Percentiles rank a stretch among this genome's conserved stretches.
These are phyloP conservation scores for Caenorhabditis afra DNA, from an alignment of 2,888 invertebrate genomes.

Conservation along the genomic window DNA sequence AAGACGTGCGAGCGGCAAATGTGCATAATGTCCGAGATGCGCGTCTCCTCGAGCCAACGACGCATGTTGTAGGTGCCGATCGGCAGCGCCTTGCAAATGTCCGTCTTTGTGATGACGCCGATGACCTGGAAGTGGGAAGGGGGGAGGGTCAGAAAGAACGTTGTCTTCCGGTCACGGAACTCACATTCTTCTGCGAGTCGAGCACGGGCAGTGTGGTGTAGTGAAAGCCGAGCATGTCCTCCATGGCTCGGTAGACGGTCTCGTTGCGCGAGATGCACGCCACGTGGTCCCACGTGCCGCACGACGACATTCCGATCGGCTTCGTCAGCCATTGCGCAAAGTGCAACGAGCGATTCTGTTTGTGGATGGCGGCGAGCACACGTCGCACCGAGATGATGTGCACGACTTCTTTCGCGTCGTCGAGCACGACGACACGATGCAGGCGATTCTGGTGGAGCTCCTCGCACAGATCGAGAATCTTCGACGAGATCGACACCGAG, in stretches of 20 bases:
- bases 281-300: conserved; percentile 68
- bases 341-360: conserved; percentile 68
- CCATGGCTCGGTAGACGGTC: conserved; percentile 56
- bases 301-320: conserved; percentile 58
- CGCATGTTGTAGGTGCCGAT: conserved; percentile 32
- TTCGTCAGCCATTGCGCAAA: conserved; percentile 71
- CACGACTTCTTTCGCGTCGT: conserved; percentile 62
- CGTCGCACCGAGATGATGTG: conserved; percentile 66
- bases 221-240: conserved; percentile 65
- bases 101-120: conserved; percentile 54
- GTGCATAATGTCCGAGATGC: conserved; percentile 40
- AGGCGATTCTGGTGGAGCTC: conserved; percentile 59
- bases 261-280: conserved; percentile 24
- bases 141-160: too few relatives aligned
- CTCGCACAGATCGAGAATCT: conserved; percentile 65
- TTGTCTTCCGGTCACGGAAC: too few relatives aligned
- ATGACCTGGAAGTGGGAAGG: conserved; percentile 40
- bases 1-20: conserved; percentile 35
- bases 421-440: conserved; percentile 66
- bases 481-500: conserved; percentile 46
- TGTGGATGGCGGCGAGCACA: conserved; percentile 68
- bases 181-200: conserved; percentile 36
- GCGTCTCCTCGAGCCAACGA: conserved; percentile 42
- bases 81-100: conserved; percentile 52
- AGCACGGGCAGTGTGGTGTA: conserved; percentile 67